Percentiles rank a stretch among this genome's conserved stretches.
phyloP scores from a whole-genome alignment of 1,140 invertebrate genomes.

The Platorchestia sp. region DNA sequence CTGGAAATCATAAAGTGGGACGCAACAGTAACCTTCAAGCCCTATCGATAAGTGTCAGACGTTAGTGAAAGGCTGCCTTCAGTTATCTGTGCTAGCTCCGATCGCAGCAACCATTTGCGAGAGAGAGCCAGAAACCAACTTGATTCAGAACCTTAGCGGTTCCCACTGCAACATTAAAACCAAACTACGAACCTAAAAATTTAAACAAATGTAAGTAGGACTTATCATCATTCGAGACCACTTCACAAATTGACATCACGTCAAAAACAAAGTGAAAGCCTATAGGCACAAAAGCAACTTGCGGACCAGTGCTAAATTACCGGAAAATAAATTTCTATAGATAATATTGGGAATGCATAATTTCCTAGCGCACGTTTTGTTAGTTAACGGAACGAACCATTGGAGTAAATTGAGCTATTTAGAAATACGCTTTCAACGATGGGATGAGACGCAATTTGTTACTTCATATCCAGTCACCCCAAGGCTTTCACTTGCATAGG shows the following conservation, averaged over 20 bases:
- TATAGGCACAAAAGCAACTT: not conserved
- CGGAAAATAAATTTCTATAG: not conserved
- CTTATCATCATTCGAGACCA: not conserved
- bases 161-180: not conserved
- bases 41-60: not conserved
- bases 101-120: not conserved
- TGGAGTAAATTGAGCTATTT: not conserved
- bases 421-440: too few relatives aligned
- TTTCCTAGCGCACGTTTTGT: not conserved
- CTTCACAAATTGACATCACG: not conserved
- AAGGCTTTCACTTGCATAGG: not conserved
- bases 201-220: not conserved
- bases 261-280: not conserved
- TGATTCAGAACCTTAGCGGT: not conserved
- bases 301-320: not conserved
- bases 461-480: not conserved
- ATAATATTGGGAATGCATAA: not conserved
- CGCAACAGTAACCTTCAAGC: not conserved
- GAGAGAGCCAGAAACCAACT: not conserved
- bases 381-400: not conserved
- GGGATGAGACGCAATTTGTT: too few relatives aligned
- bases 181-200: not conserved
- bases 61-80: too few relatives aligned
- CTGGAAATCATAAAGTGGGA: not conserved
- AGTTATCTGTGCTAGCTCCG: not conserved